phyloP scores from a whole-genome alignment of 2,797 vertebrate genomes.

The Molossus molossus region DNA sequence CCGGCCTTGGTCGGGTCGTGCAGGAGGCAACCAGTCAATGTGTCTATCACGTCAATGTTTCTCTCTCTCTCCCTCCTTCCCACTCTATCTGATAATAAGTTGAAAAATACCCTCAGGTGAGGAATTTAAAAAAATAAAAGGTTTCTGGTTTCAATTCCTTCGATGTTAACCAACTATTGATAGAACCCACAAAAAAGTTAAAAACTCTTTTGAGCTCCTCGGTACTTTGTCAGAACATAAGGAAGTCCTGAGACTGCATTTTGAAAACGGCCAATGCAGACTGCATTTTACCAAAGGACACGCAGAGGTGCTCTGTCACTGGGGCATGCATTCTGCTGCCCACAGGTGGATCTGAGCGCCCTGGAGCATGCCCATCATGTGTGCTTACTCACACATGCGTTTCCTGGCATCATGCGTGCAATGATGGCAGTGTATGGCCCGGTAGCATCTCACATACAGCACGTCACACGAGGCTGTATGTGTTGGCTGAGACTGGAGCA shows the following conservation, averaged over 20 bases:
- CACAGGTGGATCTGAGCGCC: fast-evolving
- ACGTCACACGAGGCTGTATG: fast-evolving
- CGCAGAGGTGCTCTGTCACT: fast-evolving
- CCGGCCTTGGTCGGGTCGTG: too few relatives aligned
- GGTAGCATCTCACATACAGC: neutral
- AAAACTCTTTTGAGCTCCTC: neutral
- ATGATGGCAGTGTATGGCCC: neutral
- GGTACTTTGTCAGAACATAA: neutral
- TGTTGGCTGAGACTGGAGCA: neutral
- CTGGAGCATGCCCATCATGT: neutral
- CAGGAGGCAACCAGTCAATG: too few relatives aligned
- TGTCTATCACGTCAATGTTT: too few relatives aligned
- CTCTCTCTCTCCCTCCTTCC: too few relatives aligned
- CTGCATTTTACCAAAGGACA: neutral
- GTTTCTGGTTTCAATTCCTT: neutral
- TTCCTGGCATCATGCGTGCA: neutral
- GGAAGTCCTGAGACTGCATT: neutral
- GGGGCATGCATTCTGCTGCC: fast-evolving
- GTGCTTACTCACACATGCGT: neutral
- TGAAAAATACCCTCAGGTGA: too few relatives aligned
- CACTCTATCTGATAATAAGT: too few relatives aligned
- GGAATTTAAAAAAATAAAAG: too few relatives aligned
- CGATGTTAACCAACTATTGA: neutral
- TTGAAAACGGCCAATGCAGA: neutral
- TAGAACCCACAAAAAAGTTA: neutral